A percentile compares a stretch with the other conserved stretches of the same genome.
Evolutionary conservation across 2,797 vertebrate species (phyloP).

Genomic region (Phaenicophaeus curvirostris): DNA sequence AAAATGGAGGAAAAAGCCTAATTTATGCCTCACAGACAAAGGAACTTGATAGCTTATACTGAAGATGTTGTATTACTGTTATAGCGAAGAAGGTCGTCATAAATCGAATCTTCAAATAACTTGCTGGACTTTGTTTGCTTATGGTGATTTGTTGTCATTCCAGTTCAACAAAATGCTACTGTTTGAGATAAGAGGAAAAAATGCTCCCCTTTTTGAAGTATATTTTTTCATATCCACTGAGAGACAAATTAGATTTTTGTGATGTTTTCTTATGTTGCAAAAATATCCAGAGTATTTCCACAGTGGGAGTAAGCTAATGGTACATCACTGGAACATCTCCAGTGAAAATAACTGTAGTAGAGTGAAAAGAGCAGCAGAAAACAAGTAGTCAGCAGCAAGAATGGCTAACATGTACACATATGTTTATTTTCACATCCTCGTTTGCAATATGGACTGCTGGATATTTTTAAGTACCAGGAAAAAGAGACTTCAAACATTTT

Average conservation of each 20-base stretch:
- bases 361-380: constrained; percentile 22
- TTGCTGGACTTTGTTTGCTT: constrained; percentile 1
- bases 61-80: background rate
- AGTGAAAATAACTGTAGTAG: constrained; percentile 70
- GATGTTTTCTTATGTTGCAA: constrained; percentile 78
- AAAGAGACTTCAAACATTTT: constrained; percentile 53
- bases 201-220: constrained; percentile 25
- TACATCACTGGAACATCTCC: constrained; percentile 75
- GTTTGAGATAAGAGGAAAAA: constrained; percentile 65
- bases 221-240: constrained; percentile 56
- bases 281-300: constrained; percentile 76
- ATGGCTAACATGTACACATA: constrained; percentile 23
- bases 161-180: constrained; percentile 44
- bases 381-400: constrained; percentile 24
- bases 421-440: constrained; percentile 44
- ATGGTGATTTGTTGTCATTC: background rate
- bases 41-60: background rate
- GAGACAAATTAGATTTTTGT: constrained; percentile 62
- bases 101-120: background rate
- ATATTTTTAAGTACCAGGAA: constrained; percentile 50
- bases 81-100: background rate
- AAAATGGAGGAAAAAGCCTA: background rate
- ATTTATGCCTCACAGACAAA: background rate
- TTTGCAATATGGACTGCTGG: background rate
- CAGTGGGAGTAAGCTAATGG: constrained; percentile 67